Evolutionary conservation across 1,140 invertebrate species (phyloP), one percentile per base, ranked within the genome.

Genomic region (Heliconius nattereri): DNA sequence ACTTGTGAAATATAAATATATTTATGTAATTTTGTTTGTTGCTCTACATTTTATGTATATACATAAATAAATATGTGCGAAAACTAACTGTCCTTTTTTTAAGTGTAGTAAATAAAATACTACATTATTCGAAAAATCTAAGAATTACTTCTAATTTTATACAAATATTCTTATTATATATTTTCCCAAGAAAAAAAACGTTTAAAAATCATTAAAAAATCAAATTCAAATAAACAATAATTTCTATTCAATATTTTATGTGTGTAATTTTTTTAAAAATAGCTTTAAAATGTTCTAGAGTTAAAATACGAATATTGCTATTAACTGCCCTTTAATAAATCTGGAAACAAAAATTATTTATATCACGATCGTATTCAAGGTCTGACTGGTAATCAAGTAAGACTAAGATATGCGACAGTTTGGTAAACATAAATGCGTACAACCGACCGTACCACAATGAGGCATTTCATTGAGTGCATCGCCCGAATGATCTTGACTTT

Each of bases 401-500:
- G n/a, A 73, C 75, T 66, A 66, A 66, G 23, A 78, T 29, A 73
- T 13, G 71, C 75, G 70, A 66, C 71, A 76, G 79, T 70, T 32
- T 74, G 49, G 71, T 77, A 80, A 81, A 78, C 72, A 81, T 45
- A 45, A 54, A 23, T n/a, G n/a, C 20, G 8, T 57, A 73, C 75
- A 74, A 71, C 76, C 75, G 71, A 80, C 37, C 57, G 49, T 72
- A 78, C 40, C 40, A 45, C 35, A 72, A 73, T 57, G 80, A 82
- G 75, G 81, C 84, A 87, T 89, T 89, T 81, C 70, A 71, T 81
- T 76, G 78, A 78, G 89, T 83, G 84, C 89, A 89, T 89, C 88
- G 89, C 71, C 83, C 87, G 75, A 37, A 78, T 76, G 88, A 78
- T 88, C 91, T 92, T 92, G 91, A 93, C 90, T 91, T 93, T 92